Evolutionary conservation across 2,797 vertebrate genomes (phyloP).

Genomic region (Crypturellus tataupa): DNA sequence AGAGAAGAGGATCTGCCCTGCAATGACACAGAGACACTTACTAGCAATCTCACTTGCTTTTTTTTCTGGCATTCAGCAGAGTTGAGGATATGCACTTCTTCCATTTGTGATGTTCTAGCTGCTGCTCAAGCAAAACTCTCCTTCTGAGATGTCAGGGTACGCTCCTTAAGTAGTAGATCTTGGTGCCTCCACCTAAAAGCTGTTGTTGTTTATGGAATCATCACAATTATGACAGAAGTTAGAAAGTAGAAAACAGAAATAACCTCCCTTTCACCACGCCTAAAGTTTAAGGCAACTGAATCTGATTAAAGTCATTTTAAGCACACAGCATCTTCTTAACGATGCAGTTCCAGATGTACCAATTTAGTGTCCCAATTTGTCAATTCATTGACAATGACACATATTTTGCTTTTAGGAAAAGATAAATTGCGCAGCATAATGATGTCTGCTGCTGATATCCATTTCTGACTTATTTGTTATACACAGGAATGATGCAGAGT

Average conservation of each 20-base stretch:
- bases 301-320: background rate
- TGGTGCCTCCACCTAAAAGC: background rate
- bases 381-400: background rate
- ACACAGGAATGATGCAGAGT: background rate
- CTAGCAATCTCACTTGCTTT: background rate
- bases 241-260: background rate
- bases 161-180: background rate
- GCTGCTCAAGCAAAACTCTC: background rate
- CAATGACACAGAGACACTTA: background rate
- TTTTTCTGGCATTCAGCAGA: background rate
- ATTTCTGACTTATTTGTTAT: background rate
- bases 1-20: background rate
- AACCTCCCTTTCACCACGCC: background rate
- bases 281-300: background rate
- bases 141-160: background rate
- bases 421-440: background rate
- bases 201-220: background rate
- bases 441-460: background rate
- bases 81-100: background rate
- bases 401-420: background rate
- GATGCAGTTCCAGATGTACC: background rate
- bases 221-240: background rate
- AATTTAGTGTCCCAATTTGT: background rate
- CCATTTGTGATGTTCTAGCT: background rate
- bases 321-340: background rate